Percentiles rank a stretch among this genome's conserved stretches.
Evolutionary conservation across 2,888 invertebrate genomes (phyloP).

Genomic region (Clunio marinus): DNA sequence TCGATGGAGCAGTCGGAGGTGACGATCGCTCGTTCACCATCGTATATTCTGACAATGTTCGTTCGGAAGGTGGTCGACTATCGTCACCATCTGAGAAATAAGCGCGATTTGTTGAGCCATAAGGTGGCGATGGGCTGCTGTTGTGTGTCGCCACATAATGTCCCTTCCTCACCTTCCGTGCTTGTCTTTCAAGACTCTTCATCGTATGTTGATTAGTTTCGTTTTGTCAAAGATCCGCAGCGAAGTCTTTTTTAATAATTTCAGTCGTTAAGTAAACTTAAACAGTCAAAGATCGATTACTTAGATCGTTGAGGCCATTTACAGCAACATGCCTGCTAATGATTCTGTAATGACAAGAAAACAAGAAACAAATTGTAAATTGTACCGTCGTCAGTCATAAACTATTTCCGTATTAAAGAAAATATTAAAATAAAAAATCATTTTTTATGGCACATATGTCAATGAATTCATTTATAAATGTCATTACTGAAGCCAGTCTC

Average conservation of each 20-base stretch:
- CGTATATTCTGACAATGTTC: constrained; percentile 75
- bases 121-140: constrained; percentile 50
- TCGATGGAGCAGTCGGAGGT: constrained; percentile 43
- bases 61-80: constrained; percentile 69
- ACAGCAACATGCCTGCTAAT: no score
- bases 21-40: constrained; percentile 55
- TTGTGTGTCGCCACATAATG: constrained; percentile 66
- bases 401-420: no score
- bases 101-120: constrained; percentile 59
- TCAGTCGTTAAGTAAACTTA: no score
- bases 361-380: no score
- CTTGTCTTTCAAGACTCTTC: constrained; percentile 21
- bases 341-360: no score
- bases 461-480: no score
- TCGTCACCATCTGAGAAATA: constrained; percentile 75
- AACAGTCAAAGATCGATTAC: no score
- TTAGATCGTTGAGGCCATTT: no score
- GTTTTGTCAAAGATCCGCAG: neutral
- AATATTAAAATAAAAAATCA: no score
- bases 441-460: no score
- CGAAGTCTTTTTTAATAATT: neutral
- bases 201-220: neutral
- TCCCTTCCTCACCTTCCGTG: constrained; percentile 57
- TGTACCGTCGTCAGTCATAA: no score
- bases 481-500: no score